Evolutionary conservation across 1,140 invertebrate genomes (phyloP).

Genomic region (Odontomachus brunneus): DNA sequence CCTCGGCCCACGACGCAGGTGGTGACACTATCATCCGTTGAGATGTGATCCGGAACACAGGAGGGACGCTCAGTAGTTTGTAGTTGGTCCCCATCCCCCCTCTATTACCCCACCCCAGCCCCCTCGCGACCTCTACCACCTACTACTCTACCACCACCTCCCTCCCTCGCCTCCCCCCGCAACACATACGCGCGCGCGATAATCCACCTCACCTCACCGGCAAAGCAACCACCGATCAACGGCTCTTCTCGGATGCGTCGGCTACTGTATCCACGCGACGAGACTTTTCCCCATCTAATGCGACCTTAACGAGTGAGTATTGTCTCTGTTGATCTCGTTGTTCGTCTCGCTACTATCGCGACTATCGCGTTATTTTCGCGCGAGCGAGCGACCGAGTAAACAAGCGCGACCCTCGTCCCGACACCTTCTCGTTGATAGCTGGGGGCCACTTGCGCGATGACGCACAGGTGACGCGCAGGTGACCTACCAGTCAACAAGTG

Average conservation of each 20-base stretch:
- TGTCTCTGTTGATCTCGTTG: conserved; percentile 8
- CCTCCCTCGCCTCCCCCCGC: conserved; percentile 15
- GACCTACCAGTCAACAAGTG: conserved; percentile 61
- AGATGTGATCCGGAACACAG: conserved; percentile 83
- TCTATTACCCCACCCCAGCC: conserved; percentile 52
- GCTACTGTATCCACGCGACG: conserved; percentile 21
- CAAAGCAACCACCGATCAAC: conserved; percentile 44
- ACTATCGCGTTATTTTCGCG: background rate
- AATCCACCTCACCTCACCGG: conserved; percentile 26
- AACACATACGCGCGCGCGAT: conserved; percentile 18
- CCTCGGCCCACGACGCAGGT: conserved; percentile 71
- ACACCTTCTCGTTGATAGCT: conserved; percentile 35
- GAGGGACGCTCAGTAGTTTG: conserved; percentile 83
- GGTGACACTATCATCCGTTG: conserved; percentile 79
- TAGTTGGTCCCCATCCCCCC: conserved; percentile 78
- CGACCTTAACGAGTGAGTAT: conserved; percentile 79
- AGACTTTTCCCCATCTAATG: conserved; percentile 65
- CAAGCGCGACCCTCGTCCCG: conserved; percentile 10
- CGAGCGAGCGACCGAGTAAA: background rate
- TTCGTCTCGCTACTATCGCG: background rate
- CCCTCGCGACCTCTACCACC: conserved; percentile 59
- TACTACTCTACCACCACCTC: conserved; percentile 44
- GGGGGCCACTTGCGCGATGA: conserved; percentile 66
- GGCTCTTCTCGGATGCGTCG: conserved; percentile 56
- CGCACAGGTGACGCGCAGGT: conserved; percentile 72